Conservation (phyloP, 35 echinoderm and acorn worm species). For the Ophioderma brevispina region DNA sequence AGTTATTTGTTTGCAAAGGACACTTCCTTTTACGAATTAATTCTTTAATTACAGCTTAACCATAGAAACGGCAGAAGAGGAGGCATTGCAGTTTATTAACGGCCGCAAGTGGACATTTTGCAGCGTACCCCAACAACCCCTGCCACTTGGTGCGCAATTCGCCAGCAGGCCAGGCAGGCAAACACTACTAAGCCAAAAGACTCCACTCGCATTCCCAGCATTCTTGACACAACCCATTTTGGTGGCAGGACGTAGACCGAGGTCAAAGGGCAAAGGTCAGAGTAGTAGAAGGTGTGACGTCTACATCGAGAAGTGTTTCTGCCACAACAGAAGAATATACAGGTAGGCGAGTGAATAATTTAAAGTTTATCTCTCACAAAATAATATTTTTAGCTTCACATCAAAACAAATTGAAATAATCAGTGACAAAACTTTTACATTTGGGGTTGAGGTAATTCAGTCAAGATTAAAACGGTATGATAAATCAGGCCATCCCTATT, state of each 20-base stretch:
- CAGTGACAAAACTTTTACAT: too few species aligned
- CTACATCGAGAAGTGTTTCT: slow-evolving; percentile 6
- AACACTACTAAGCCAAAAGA: slow-evolving; percentile 95
- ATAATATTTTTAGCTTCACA: too few species aligned
- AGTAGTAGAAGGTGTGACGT: slow-evolving; percentile 11
- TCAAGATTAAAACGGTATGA: too few species aligned
- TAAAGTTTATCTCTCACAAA: too few species aligned
- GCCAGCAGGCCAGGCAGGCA: slow-evolving; percentile 50
- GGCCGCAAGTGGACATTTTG: slow-evolving; percentile 84
- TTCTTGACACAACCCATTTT: slow-evolving; percentile 67
- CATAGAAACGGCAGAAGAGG: slow-evolving; percentile 89
- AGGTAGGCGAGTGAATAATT: too few species aligned
- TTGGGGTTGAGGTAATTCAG: too few species aligned
- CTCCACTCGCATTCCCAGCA: slow-evolving; percentile 81
- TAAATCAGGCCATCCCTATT: too few species aligned
- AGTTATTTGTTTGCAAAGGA: too few species aligned
- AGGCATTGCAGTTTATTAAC: slow-evolving; percentile 86
- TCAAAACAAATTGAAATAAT: too few species aligned
- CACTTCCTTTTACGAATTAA: too few species aligned
- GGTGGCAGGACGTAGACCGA: slow-evolving; percentile 57
- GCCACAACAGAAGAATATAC: slow-evolving; percentile 81
- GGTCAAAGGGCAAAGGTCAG: slow-evolving; percentile 28
- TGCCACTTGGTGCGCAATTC: slow-evolving; percentile 23
- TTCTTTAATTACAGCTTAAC: slow-evolving; percentile 79
- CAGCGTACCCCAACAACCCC: slow-evolving; percentile 20